Evolutionary conservation across 2,797 vertebrate species (phyloP), one percentile per base, ranked within the genome.

Genomic region (Sorex maritimensis): DNA sequence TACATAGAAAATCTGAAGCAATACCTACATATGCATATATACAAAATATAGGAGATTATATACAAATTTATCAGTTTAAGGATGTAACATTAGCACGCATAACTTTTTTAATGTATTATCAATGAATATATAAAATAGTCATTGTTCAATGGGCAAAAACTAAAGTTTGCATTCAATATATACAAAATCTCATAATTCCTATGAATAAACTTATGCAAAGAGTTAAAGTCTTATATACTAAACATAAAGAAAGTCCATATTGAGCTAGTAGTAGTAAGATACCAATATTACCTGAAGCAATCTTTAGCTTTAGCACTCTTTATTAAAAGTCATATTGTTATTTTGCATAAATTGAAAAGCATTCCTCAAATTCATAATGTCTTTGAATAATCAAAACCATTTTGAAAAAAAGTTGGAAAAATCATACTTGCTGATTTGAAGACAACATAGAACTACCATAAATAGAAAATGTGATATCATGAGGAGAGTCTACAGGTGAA

Each of bases 131-230:
- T 19, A 15, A 84, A 88, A 79, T 26, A 14, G 24, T 34, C 72
- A 93, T 67, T 81, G 55, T 44, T 83, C 63, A 58, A 58, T 21
- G 75, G 82, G 68, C 28, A 83, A 28, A 75, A 91, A 58, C 24
- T 13, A 61, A 41, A 69, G 67, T 23, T 55, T 55, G 13, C 52
- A 14, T 55, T 55, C 52, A 55, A 15, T 82, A 17, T 14, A 28
- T 71, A 67, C n/a, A 49, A 78, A 67, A 86, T 15, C 81, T 77
- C 77, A 77, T 77, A 81, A 77, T 46, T 92, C 17, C 1, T 85
- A 81, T 44, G 21, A 74, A 63, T 23, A 69, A 69, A 92, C 80
- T 94, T 52, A 74, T 38, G 0, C 38, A 72, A 71, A 73, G 15
- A 17, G 41, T 79, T 24, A 61, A 69, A 74, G 30, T 10, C 6